Evolutionary conservation across 35 echinoderm and acorn worm species (phyloP), one percentile per base, ranked within the genome.

Genomic region (Stichopus chloronotus): DNA sequence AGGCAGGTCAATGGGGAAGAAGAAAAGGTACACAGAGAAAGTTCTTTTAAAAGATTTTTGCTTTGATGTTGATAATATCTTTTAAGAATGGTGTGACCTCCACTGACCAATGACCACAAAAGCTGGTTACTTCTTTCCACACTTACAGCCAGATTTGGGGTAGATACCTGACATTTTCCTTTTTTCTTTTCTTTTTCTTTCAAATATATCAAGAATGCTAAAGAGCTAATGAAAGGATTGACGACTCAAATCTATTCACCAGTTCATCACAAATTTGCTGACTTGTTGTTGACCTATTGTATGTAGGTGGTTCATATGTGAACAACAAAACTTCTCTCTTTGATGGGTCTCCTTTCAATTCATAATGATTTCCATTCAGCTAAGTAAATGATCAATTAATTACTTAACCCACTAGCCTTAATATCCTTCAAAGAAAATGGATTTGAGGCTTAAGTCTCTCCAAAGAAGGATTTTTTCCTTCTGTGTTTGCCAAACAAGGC

Each of bases 341-440:
- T 83, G 25, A 83, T 83, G 80, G 80, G 55, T 83, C 10, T 10
- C 52, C 80, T 83, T 83, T 83, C 6, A 83, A 55, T 12, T 83
- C 12, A 52, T 83, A 83, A 83, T 83, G 80, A 83, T 52, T 83
- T 83, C 80, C 55, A 55, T 83, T 7, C 25, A 83, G 55, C 43
- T 56, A 53, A 17, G 10, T 83, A 83, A 83, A 83, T 83, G 80
- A 83, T 43, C 80, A 83, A 83, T 83, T 83, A 83, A 83, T 83
- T 83, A 83, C 80, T 83, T 83, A 83, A 83, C 80, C 80, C 80
- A 12, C 61, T 65, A 65, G 11, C 61, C 11, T 14, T 65, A 65
- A 14, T 65, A 65, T 11, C 61, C 61, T 65, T 65, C 11, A 65
- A 14, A 65, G 19, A 65, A 65, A 19, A 65, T 19, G 11, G 61